Evolutionary conservation across 30 jellyfish, hydroid and myxozoan species (phyloP).

Genomic region (Sanderia malayensis): DNA sequence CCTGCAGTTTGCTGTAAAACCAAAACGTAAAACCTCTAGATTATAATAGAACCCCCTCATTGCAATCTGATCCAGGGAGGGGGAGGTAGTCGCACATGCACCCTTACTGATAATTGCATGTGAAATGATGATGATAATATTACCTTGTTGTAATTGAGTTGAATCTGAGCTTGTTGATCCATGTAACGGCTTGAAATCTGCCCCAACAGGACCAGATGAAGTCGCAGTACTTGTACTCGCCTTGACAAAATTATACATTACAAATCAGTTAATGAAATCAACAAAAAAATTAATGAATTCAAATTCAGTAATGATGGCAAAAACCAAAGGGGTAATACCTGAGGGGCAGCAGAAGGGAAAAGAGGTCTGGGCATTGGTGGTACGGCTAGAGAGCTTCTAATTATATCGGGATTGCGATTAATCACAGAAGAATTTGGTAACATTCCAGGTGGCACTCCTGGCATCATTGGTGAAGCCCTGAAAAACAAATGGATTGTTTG

Average conservation of each 20-base stretch:
- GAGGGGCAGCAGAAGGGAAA: constrained; percentile 96
- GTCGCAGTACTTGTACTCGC: constrained; percentile 45
- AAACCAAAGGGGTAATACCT: constrained; percentile 31
- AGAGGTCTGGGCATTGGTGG: constrained; percentile 71
- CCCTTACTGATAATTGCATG: no score
- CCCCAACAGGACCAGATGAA: constrained; percentile 96
- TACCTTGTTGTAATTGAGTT: constrained; percentile 33
- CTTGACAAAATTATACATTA: no score
- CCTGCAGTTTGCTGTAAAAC: constrained; percentile 79
- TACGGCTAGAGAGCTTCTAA: no score
- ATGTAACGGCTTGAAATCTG: constrained; percentile 87
- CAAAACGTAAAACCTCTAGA: constrained; percentile 55
- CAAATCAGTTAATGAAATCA: neutral
- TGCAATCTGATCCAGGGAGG: no score
- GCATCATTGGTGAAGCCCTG: constrained; percentile 51
- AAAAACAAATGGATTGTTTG: no score
- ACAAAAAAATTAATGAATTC: neutral
- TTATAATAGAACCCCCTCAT: neutral
- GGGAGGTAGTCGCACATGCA: no score
- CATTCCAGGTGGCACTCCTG: constrained; percentile 38
- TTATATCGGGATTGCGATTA: constrained; percentile 15
- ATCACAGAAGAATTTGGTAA: constrained; percentile 14
- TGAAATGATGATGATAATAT: no score
- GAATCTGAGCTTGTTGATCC: constrained; percentile 57
- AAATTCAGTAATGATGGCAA: neutral